Percentiles rank a stretch among this genome's conserved stretches.
phyloP scores from a whole-genome alignment of 2,888 invertebrate genomes.

The Gymnoscelis rufifasciata region DNA sequence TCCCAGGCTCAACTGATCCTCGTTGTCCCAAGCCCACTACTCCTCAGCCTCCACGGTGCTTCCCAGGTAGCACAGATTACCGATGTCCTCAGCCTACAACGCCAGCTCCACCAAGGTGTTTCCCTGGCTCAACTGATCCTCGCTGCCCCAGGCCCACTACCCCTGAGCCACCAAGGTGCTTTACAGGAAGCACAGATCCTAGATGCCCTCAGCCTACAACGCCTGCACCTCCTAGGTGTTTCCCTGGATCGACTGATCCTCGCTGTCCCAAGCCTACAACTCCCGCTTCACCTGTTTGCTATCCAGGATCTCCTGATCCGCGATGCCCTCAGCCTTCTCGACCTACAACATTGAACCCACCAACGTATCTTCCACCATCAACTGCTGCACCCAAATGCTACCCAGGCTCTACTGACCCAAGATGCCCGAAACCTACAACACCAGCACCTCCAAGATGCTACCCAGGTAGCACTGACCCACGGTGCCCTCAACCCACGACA shows the following conservation, averaged over 20 bases:
- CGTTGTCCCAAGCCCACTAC: conserved; percentile 15
- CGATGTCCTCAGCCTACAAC: conserved; percentile 17
- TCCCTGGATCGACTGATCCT: conserved; percentile 27
- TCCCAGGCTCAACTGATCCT: conserved; percentile 10
- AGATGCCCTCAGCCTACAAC: conserved; percentile 34
- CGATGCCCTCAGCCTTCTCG: conserved; percentile 40
- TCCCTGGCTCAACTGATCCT: conserved; percentile 13
- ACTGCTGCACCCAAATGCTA: conserved; percentile 32
- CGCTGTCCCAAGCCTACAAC: conserved; percentile 35
- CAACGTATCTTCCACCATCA: too few relatives aligned
- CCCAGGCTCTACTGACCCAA: conserved; percentile 37
- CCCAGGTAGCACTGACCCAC: conserved; percentile 14
- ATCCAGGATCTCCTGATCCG: conserved; percentile 45
- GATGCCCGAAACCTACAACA: conserved; percentile 41
- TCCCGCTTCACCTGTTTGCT: conserved; percentile 23
- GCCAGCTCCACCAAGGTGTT: conserved; percentile 6
- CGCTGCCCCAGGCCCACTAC: conserved; percentile 20
- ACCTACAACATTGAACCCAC: too few relatives aligned
- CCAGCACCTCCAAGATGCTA: conserved; percentile 26
- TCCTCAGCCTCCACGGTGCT: conserved; percentile 18
- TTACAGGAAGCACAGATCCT: conserved; percentile 30
- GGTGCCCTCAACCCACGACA: conserved; percentile 44
- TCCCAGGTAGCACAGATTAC: conserved; percentile 25
- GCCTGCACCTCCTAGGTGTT: conserved; percentile 23
- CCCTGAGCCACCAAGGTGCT: conserved; percentile 17